These are phyloP conservation scores for Orbicella faveolata DNA, from an alignment of 64 coral and sea anemone genomes.

Conservation along the genomic window DNA sequence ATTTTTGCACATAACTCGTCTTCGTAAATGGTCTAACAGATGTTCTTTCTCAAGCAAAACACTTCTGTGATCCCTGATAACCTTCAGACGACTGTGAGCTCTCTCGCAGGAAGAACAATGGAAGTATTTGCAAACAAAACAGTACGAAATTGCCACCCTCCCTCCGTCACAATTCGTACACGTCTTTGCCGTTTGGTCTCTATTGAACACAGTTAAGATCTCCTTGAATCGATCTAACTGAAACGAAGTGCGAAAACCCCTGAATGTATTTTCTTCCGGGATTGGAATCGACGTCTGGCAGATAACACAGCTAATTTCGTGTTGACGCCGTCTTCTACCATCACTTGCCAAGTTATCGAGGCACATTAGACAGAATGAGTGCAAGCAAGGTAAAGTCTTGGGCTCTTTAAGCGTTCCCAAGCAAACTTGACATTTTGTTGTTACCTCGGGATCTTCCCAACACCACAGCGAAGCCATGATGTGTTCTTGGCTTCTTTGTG, in stretches of 20 bases:
- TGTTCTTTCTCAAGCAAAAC: neutral
- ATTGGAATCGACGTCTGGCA: neutral
- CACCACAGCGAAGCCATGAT: too few relatives aligned
- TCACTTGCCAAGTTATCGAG: neutral
- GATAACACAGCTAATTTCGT: neutral
- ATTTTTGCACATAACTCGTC: neutral
- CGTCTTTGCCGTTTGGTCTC: neutral
- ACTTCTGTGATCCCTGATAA: neutral
- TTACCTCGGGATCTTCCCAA: too few relatives aligned
- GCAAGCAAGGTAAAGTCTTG: too few relatives aligned
- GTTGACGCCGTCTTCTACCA: neutral
- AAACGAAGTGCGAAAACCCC: neutral
- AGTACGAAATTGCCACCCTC: neutral
- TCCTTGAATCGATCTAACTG: neutral
- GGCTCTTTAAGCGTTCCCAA: too few relatives aligned
- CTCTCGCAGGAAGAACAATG: neutral
- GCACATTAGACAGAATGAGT: neutral
- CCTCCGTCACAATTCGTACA: neutral
- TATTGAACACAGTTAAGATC: neutral
- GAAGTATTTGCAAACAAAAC: neutral
- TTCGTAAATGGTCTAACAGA: neutral
- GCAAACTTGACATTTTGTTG: too few relatives aligned
- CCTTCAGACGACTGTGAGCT: neutral
- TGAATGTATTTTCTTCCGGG: constrained; percentile 6
- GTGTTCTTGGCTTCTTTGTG: too few relatives aligned